phyloP scores from a whole-genome alignment of 1,140 invertebrate genomes.

The Trissolcus basalis region DNA sequence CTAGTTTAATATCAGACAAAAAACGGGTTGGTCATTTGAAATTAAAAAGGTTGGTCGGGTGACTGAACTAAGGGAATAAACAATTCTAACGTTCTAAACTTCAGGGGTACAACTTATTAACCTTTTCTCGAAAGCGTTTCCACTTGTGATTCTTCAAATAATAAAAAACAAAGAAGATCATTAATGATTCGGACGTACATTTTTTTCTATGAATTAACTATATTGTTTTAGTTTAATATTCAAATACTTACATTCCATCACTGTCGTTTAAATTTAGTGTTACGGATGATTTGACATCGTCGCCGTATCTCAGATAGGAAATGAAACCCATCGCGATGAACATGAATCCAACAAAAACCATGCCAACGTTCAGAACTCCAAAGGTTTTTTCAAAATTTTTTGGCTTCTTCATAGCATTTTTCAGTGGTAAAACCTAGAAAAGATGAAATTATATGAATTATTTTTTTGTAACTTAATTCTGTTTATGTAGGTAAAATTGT shows the following conservation, averaged over 20 bases:
- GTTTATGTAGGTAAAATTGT: background rate
- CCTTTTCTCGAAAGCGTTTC: slow-evolving; percentile 29
- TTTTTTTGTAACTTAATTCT: background rate
- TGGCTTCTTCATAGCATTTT: slow-evolving; percentile 92
- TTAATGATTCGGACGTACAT: background rate
- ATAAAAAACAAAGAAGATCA: no score
- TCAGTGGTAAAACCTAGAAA: slow-evolving; percentile 91
- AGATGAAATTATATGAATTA: slow-evolving; percentile 16
- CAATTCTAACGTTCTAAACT: background rate
- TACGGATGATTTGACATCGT: slow-evolving; percentile 81
- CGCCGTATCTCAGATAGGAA: slow-evolving; percentile 89
- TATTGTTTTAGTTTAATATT: background rate
- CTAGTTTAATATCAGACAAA: background rate
- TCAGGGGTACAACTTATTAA: slow-evolving; percentile 13
- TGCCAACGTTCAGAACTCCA: slow-evolving; percentile 90
- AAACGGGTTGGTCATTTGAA: no score
- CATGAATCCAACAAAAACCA: slow-evolving; percentile 85
- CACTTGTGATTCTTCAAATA: slow-evolving; percentile 15
- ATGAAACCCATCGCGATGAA: slow-evolving; percentile 89
- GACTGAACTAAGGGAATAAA: background rate
- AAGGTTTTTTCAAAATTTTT: slow-evolving; percentile 83
- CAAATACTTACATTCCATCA: slow-evolving; percentile 63
- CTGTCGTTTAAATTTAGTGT: slow-evolving; percentile 82
- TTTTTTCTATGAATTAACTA: no score
- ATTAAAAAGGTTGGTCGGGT: no score